Evolutionary conservation across 2,113 vertebrate species (phyloP), one percentile per base, ranked within the genome.

Genomic region (Phodopus roborovskii): DNA sequence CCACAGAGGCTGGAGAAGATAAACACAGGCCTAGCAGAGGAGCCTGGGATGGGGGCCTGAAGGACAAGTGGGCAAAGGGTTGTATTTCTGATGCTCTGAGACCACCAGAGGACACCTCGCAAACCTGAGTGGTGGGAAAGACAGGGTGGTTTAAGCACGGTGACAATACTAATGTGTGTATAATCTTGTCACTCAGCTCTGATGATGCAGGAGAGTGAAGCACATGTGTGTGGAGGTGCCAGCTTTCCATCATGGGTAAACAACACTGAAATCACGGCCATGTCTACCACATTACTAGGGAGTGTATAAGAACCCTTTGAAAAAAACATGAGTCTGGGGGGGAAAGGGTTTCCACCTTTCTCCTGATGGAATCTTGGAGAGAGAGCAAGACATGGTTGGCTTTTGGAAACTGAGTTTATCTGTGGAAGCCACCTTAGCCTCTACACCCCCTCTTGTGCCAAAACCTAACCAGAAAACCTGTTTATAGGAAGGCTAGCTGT

Each of bases 401-500:
- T 71, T 56, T n/a, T 39, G 19, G 68, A 90, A 50, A 17, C 58
- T 73, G 68, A 75, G 42, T 83, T 93, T 74, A 73, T 60, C 71
- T 33, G 64, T 68, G 60, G 77, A 94, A 81, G 39, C n/a, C 24
- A 58, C 28, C 87, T 78, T 50, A 70, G 74, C 9, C 11, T 11
- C 45, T 6, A 45, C 45, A 45, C 45, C 45, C 1, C 66, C 66
- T 60, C 66, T 10, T 8, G 56, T 58, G 75, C 39, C 42, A 16
- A 88, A 17, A 90, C 58, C n/a, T 88, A 78, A 94, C 68, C 28
- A 50, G 5, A 87, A 77, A 58, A 68, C n/a, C 68, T 91, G 84
- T 92, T 96, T 56, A 77, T 6, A 10, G 89, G 88, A 93, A 91
- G 81, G 66, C 62, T 82, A 91, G n/a, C 81, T 85, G 24, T n/a